phyloP scores from a whole-genome alignment of 2,113 vertebrate genomes.

The Malurus melanocephalus region DNA sequence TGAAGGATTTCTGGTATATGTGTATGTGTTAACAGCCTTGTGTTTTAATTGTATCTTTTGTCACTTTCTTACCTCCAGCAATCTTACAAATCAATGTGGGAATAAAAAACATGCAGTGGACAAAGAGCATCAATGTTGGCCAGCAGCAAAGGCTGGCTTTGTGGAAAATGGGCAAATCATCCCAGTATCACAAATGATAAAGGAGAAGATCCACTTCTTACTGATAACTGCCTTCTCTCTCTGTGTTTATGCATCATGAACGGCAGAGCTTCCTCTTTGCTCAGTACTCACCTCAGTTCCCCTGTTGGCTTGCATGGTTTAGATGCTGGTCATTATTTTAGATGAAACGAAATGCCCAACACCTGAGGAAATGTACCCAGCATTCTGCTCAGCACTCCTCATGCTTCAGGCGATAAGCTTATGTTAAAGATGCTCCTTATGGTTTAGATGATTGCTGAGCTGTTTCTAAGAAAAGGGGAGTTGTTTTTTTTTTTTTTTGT shows the following conservation, averaged over 20 bases:
- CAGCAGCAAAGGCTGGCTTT: constrained; percentile 68
- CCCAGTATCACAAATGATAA: constrained; percentile 80
- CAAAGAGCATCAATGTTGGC: constrained; percentile 80
- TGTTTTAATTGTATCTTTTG: neutral
- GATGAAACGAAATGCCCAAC: neutral
- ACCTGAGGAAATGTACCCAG: neutral
- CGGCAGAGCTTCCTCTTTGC: neutral
- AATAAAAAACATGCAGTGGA: constrained; percentile 80
- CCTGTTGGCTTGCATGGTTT: neutral
- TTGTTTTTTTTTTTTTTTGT: neutral
- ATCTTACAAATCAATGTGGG: constrained; percentile 75
- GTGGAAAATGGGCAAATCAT: constrained; percentile 75
- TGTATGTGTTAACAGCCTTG: neutral
- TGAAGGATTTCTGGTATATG: neutral
- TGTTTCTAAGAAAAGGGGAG: neutral
- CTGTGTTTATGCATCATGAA: neutral
- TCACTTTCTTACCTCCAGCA: constrained; percentile 50
- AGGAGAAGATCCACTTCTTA: constrained; percentile 82
- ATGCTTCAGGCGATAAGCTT: neutral
- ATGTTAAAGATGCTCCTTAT: neutral
- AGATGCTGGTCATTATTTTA: neutral
- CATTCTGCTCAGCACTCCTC: neutral
- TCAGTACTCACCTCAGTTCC: neutral
- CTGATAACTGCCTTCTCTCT: constrained; percentile 68
- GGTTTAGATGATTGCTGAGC: neutral